phyloP scores from a whole-genome alignment of 2,888 invertebrate species.

The Apodemia duryi region DNA sequence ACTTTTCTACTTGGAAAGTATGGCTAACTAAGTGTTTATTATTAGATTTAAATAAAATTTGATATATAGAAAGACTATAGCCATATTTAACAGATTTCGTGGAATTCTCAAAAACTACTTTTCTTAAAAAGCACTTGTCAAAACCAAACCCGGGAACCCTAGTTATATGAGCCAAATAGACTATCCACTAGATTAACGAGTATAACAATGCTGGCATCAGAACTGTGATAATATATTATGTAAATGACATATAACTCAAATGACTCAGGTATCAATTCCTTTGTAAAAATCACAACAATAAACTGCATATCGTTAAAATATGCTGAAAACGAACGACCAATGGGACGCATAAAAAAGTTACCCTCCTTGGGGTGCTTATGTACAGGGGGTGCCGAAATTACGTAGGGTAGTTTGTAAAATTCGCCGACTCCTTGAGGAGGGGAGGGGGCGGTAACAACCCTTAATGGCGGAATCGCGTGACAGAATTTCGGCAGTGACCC shows the following conservation, averaged over 20 bases:
- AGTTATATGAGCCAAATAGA: not conserved
- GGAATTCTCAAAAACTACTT: no score
- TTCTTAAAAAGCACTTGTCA: no score
- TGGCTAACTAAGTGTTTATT: no score
- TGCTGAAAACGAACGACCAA: slow-evolving; percentile 44
- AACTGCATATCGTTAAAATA: slow-evolving; percentile 56
- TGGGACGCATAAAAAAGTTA: slow-evolving; percentile 50
- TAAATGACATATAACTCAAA: slow-evolving; percentile 16
- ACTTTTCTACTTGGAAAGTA: no score
- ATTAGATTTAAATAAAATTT: no score
- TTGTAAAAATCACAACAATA: slow-evolving; percentile 43
- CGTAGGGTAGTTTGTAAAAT: slow-evolving; percentile 73
- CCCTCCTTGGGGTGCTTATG: slow-evolving; percentile 51
- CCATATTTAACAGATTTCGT: no score
- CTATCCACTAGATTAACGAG: not conserved
- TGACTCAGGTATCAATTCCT: slow-evolving; percentile 25
- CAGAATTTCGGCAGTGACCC: slow-evolving; percentile 78
- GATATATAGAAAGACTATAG: no score
- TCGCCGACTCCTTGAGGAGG: slow-evolving; percentile 58
- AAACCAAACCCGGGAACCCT: not conserved
- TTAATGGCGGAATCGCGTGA: slow-evolving; percentile 78
- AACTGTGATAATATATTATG: not conserved
- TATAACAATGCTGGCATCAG: not conserved
- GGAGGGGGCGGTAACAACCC: slow-evolving; percentile 57
- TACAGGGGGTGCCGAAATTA: slow-evolving; percentile 56